Conservation (phyloP, 30 jellyfish, hydroid and myxozoan species). For the Cassiopea xamachana region DNA sequence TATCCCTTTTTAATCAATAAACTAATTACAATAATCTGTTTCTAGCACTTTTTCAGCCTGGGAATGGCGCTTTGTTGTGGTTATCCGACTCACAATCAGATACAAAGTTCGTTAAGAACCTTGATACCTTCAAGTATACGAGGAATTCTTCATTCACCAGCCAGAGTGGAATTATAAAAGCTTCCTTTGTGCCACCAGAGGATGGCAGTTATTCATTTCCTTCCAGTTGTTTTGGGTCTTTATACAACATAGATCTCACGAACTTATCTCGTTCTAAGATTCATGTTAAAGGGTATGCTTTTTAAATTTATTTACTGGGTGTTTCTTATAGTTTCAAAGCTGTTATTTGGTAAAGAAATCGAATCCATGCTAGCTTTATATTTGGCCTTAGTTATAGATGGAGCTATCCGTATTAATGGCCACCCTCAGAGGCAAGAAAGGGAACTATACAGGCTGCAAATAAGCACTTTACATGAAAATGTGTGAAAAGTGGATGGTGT, state of each 20-base stretch:
- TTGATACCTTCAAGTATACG: not conserved
- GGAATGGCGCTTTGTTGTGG: not conserved
- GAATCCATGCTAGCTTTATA: too few relatives aligned
- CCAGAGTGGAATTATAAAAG: not conserved
- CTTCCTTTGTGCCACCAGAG: not conserved
- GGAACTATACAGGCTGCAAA: too few relatives aligned
- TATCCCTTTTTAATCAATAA: not conserved
- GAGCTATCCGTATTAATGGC: too few relatives aligned
- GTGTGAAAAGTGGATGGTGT: too few relatives aligned
- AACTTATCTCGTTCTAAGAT: not conserved
- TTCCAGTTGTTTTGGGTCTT: not conserved
- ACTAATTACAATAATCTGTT: not conserved
- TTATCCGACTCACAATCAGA: not conserved
- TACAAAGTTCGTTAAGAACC: not conserved
- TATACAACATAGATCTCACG: not conserved
- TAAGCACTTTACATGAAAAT: too few relatives aligned
- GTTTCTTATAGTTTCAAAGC: too few relatives aligned
- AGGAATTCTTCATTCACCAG: not conserved
- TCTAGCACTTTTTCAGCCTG: slow-evolving; percentile 5
- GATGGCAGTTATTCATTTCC: not conserved
- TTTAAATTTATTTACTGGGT: too few relatives aligned
- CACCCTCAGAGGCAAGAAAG: too few relatives aligned
- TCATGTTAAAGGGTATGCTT: not conserved
- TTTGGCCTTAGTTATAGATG: too few relatives aligned
- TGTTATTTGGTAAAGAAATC: too few relatives aligned